Percentiles rank a stretch among this genome's conserved stretches.
Conservation (phyloP, 1,140 invertebrate genomes). For the Tenebrio molitor region DNA sequence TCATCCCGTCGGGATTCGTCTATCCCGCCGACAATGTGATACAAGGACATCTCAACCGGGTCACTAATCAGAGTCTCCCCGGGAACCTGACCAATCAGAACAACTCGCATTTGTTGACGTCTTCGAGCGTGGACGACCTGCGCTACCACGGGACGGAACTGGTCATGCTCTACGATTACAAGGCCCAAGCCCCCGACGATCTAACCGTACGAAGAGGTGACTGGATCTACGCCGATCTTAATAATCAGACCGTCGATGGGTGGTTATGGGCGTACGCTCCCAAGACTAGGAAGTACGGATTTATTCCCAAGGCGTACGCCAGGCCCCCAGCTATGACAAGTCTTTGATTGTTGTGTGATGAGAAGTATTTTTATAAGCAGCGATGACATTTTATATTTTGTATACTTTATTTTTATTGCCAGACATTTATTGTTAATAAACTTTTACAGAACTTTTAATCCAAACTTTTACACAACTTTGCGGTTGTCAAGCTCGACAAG, state of each 20-base stretch:
- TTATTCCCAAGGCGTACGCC: slow-evolving; percentile 95
- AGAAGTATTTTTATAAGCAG: slow-evolving; percentile 16
- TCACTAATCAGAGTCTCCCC: slow-evolving; percentile 62
- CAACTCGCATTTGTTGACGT: slow-evolving; percentile 54
- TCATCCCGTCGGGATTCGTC: slow-evolving; percentile 95
- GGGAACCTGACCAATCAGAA: slow-evolving; percentile 60
- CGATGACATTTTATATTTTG: slow-evolving; percentile 33
- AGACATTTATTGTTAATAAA: slow-evolving; percentile 39
- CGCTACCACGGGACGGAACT: slow-evolving; percentile 89
- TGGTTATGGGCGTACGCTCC: slow-evolving; percentile 97
- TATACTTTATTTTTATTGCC: slow-evolving; percentile 34
- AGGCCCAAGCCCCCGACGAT: slow-evolving; percentile 94
- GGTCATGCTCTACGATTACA: slow-evolving; percentile 95
- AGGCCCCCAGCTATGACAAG: slow-evolving; percentile 93
- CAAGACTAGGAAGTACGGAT: slow-evolving; percentile 92
- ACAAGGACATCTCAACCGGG: slow-evolving; percentile 70
- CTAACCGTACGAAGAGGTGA: slow-evolving; percentile 90
- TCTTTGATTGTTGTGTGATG: slow-evolving; percentile 65
- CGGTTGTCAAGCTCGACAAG: too few relatives aligned
- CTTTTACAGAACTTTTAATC: slow-evolving; percentile 16
- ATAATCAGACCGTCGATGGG: slow-evolving; percentile 93
- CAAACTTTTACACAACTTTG: background rate
- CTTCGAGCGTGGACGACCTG: slow-evolving; percentile 70
- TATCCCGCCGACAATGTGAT: slow-evolving; percentile 89
- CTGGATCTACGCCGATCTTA: slow-evolving; percentile 94